Evolutionary conservation across 2,113 vertebrate species (phyloP).

Genomic region (Pelvicachromis taeniatus): DNA sequence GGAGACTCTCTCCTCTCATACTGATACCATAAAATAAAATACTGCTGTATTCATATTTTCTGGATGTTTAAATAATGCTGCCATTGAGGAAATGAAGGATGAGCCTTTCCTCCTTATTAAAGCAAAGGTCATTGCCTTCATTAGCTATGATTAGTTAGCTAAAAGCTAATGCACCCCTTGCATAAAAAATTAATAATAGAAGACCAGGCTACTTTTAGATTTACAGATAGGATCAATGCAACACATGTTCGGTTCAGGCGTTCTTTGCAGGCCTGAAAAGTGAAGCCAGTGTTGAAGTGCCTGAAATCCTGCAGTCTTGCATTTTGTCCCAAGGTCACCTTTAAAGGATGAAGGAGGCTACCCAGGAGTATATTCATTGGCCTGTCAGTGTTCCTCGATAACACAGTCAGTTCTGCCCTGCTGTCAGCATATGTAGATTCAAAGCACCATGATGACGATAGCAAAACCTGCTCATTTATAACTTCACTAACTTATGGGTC

Average conservation of each 20-base stretch:
- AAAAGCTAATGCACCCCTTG: neutral
- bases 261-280: neutral
- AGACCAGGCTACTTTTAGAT: neutral
- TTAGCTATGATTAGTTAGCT: neutral
- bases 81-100: neutral
- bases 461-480: neutral
- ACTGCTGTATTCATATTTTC: neutral
- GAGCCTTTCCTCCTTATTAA: neutral
- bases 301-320: neutral
- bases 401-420: neutral
- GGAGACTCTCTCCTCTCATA: neutral
- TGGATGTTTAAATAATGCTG: neutral
- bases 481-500: fast-evolving
- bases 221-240: neutral
- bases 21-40: neutral
- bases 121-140: neutral
- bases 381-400: neutral
- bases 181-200: neutral
- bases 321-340: neutral
- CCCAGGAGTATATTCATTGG: neutral
- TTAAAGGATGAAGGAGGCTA: neutral
- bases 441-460: neutral
- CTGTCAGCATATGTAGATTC: neutral
- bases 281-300: neutral
- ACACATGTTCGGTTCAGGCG: fast-evolving